Evolutionary conservation across 2,888 invertebrate genomes (phyloP), one percentile per base, ranked within the genome.

Genomic region (Netelia virgata): DNA sequence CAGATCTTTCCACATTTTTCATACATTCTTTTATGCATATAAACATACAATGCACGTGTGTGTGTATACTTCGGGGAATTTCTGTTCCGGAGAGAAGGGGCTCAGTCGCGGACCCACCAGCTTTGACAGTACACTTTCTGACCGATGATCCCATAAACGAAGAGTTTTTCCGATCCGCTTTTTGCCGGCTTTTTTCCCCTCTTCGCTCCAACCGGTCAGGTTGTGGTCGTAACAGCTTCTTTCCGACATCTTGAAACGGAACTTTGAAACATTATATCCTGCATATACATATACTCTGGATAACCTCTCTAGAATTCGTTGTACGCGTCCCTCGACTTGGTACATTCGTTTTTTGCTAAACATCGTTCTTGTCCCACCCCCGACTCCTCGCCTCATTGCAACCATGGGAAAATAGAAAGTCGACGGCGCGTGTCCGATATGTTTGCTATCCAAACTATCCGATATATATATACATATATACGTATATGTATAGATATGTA

Each of bases 351-450:
- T 28, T 28, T 74, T 23, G 43, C 16, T 5, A 20, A 41, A 47
- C 18, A 61, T 77, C 50, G 50, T n/a, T 20, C 36, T 47, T 53
- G 36, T 69, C n/a, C 18, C 63, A 63, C 20, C 14, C 63, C 50
- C 11, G 36, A 11, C 61, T 61, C 47, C 43, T 55, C 64, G 36
- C 3, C 16, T 20, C 20, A 3, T 36, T 16, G 43, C 28, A 18
- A 61, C 41, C 53, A 57, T 70, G 64, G 41, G 75, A 83, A 80
- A 83, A 68, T 76, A 76, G 80, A 83, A 83, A 80, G 83, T 72
- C 75, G 28, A 63, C 66, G 69, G 74, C 78, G 83, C 79, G 70
- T 72, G 83, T 80, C 72, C 66, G 75, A 80, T 66, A 76, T 75
- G 70, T 68, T 28, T 28, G 28, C 70, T 23, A 74, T 69, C 53